A percentile compares a stretch with the other conserved stretches of the same genome.
These are phyloP conservation scores for Tyto alba DNA, from an alignment of 2,113 vertebrate genomes.

Conservation along the genomic window DNA sequence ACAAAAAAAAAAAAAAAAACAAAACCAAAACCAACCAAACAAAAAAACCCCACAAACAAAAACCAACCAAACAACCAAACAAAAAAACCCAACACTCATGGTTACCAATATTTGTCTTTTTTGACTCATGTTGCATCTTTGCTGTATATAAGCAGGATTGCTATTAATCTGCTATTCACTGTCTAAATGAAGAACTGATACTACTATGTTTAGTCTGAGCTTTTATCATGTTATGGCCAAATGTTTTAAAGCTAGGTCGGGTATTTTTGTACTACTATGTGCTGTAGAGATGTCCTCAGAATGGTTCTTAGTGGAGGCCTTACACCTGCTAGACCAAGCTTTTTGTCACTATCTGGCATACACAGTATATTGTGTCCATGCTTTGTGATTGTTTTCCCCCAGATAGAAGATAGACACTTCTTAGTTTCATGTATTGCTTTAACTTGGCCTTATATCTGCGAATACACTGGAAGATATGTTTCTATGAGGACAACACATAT, in stretches of 20 bases:
- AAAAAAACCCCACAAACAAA: too few species aligned
- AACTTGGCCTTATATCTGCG: accelerated
- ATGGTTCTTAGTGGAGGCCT: neutral
- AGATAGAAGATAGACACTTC: neutral
- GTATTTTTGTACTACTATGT: neutral
- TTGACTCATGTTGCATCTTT: neutral
- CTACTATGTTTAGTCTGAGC: neutral
- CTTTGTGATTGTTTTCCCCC: neutral
- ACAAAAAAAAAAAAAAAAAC: too few species aligned
- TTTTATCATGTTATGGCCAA: neutral
- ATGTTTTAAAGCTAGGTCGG: neutral
- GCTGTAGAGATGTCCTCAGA: neutral
- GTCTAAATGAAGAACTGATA: neutral
- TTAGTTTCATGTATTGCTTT: neutral
- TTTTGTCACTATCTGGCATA: neutral
- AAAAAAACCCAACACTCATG: too few species aligned
- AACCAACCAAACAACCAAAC: too few species aligned
- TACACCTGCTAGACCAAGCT: neutral
- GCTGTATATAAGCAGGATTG: neutral
- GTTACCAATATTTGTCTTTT: too few species aligned
- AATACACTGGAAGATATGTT: neutral
- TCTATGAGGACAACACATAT: neutral
- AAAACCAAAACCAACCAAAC: too few species aligned
- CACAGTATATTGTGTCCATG: neutral
- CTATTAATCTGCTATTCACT: neutral